These are phyloP conservation scores for Corythaeola cristata DNA, from an alignment of 2,113 vertebrate species.

Conservation along the genomic window DNA sequence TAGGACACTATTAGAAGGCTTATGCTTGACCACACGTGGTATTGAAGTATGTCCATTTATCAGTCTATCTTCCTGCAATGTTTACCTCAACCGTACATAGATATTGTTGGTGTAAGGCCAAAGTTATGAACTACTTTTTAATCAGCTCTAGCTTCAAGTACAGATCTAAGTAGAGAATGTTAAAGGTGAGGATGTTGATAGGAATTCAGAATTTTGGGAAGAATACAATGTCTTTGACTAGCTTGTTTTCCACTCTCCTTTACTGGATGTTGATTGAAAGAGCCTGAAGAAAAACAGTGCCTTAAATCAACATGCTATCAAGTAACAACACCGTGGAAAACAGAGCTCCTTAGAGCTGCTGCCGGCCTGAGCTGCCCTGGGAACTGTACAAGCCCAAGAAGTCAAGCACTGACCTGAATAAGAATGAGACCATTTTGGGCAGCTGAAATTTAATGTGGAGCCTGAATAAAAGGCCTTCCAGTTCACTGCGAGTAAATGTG, in stretches of 20 bases:
- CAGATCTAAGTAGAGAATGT: background rate
- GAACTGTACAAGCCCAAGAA: background rate
- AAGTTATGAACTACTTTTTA: background rate
- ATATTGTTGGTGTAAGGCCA: background rate
- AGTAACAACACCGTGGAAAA: background rate
- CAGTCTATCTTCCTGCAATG: background rate
- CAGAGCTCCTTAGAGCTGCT: slow-evolving; percentile 30
- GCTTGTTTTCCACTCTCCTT: background rate
- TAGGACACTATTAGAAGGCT: background rate
- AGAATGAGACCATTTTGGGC: slow-evolving; percentile 72
- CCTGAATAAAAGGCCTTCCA: slow-evolving; percentile 54
- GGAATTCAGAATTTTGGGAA: background rate
- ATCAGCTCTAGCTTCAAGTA: background rate
- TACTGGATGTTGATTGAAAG: background rate
- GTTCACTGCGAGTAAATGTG: slow-evolving; percentile 63
- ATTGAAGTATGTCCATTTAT: background rate
- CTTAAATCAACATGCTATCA: slow-evolving; percentile 39
- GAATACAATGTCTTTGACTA: background rate
- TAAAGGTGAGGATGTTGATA: background rate
- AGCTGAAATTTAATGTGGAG: slow-evolving; percentile 63
- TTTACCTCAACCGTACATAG: background rate
- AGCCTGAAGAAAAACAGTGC: background rate
- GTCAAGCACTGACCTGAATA: slow-evolving; percentile 62
- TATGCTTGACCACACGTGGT: background rate
- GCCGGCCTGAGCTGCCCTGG: background rate